phyloP scores from a whole-genome alignment of 2,113 vertebrate genomes.

The Solenodon paradoxus region DNA sequence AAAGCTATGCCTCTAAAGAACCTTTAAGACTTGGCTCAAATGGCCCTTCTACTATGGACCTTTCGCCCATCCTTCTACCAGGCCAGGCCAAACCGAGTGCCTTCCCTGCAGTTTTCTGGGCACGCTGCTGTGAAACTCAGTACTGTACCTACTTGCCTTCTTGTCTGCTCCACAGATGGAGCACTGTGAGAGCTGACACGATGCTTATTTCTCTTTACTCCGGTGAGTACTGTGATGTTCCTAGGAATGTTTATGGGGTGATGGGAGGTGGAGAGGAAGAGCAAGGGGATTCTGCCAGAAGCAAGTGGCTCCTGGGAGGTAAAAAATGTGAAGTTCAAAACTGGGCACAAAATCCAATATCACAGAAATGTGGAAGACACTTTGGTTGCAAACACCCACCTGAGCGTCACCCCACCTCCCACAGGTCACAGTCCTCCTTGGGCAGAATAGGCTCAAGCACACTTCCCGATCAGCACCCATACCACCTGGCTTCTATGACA shows the following conservation, averaged over 20 bases:
- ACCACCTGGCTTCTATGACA: background rate
- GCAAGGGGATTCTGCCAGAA: background rate
- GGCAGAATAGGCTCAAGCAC: background rate
- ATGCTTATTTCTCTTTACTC: background rate
- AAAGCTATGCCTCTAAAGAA: background rate
- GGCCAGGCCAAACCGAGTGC: background rate
- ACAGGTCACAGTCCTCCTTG: background rate
- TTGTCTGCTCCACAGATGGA: no score
- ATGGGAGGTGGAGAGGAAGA: background rate
- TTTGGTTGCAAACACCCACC: background rate
- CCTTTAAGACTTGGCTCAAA: background rate
- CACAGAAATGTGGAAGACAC: background rate
- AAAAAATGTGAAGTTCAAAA: background rate
- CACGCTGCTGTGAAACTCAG: background rate
- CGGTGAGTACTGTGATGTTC: background rate
- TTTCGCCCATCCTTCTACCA: background rate
- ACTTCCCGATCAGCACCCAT: background rate
- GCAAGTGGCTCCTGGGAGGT: background rate
- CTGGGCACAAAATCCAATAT: background rate
- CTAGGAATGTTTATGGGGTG: background rate
- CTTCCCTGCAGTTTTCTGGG: background rate
- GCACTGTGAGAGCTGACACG: no score
- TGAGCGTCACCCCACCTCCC: background rate
- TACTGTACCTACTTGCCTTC: no score
- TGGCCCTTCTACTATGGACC: background rate